Evolutionary conservation across 2,888 invertebrate species (phyloP), one percentile per base, ranked within the genome.

Genomic region (Troglohyphantes excavatus): DNA sequence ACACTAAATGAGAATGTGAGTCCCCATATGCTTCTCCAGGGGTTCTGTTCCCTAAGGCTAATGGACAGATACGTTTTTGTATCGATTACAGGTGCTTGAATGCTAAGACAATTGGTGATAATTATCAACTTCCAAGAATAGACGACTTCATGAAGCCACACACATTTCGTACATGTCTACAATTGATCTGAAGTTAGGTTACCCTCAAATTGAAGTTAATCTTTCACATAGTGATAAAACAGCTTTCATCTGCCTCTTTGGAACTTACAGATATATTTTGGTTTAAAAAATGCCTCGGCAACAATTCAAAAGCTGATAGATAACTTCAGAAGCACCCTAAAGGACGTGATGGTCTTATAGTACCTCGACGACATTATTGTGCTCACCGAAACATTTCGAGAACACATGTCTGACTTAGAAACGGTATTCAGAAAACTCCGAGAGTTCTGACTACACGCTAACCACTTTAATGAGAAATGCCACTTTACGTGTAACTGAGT

Each of bases 301-400:
- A 81, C 67, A 9, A 65, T 81, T 46, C 67, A 65, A 23, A 65
- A 39, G 26, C 26, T 81, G 23, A 72, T 72, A 1, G 72, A 59
- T 21, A 27, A 13, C 13, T 82, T 82, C 26, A 9, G 43, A 59
- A 82, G 53, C 33, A n/a, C n/a, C 17, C 13, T 82, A n/a, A 46
- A 46, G 23, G 65, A 59, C 11, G 21, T 78, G 19, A 23, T 23
- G 19, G 65, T 65, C 11, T n/a, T 59, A 13, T 6, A 53, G 7
- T 87, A 87, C 2, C 87, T 88, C 11, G 88, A 87, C 27, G 88
- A 88, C 29, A 70, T 87, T 23, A 33, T 72, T 3, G 84, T 86
- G 39, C 7, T 70, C n/a, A 39, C 43, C n/a, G 3, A n/a, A 9
- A 43, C 46, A 19, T 73, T 73, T 73, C 19, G 19, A 3, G 23